phyloP scores from a whole-genome alignment of 2,888 invertebrate genomes.

The Euphydryas editha region DNA sequence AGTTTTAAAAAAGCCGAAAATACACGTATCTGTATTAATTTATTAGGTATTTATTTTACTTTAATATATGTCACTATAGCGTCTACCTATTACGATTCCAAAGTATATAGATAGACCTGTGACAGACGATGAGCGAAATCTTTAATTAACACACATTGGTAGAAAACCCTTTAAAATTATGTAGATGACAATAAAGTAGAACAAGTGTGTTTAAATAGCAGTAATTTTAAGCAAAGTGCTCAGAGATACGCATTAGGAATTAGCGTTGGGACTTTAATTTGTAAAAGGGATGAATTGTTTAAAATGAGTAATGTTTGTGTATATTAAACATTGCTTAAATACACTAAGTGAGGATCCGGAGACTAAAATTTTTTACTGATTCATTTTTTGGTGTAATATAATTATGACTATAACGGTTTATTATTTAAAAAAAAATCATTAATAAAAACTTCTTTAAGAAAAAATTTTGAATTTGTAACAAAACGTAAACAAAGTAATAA shows the following conservation, averaged over 20 bases:
- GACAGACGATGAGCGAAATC: no score
- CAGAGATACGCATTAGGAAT: slow-evolving; percentile 23
- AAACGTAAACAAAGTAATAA: no score
- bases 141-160: neutral
- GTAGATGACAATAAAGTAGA: neutral
- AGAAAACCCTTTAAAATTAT: neutral
- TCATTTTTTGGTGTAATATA: neutral
- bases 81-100: no score
- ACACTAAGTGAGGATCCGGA: neutral
- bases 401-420: no score
- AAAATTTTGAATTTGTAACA: no score
- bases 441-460: no score
- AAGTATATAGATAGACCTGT: no score
- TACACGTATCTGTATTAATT: no score
- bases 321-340: slow-evolving; percentile 16
- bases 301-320: slow-evolving; percentile 23
- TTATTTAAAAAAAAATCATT: no score
- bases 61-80: no score
- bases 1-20: no score
- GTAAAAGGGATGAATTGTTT: slow-evolving; percentile 31
- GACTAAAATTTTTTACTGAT: neutral
- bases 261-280: slow-evolving; percentile 32
- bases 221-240: slow-evolving; percentile 13
- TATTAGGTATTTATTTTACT: no score
- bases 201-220: neutral